phyloP scores from a whole-genome alignment of 2,888 invertebrate genomes.

The Rotaria sp. region DNA sequence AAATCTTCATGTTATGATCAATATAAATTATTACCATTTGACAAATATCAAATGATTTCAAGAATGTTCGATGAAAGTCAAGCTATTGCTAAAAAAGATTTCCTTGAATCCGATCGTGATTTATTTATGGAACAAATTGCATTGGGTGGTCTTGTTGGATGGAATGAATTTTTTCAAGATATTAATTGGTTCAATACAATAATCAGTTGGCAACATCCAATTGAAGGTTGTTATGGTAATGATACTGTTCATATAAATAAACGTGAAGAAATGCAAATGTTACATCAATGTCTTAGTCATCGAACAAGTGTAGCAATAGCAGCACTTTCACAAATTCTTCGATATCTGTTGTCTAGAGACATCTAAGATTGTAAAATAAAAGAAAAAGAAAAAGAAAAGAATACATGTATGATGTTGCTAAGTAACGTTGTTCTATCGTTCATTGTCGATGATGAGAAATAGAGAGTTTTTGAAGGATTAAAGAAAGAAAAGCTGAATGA shows the following conservation, averaged over 20 bases:
- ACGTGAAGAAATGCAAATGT: slow-evolving; percentile 24
- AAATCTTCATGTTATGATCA: not conserved
- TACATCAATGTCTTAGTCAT: not conserved
- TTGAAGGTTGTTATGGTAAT: not conserved
- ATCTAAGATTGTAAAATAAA: not conserved
- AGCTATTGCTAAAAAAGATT: not conserved
- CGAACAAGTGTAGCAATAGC: slow-evolving; percentile 29
- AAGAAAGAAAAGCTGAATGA: not conserved
- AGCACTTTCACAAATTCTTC: slow-evolving; percentile 8
- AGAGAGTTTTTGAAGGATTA: not conserved
- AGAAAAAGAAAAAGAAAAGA: not conserved
- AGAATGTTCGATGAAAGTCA: not conserved
- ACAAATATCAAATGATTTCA: not conserved
- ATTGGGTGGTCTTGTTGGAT: not conserved
- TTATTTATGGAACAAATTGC: slow-evolving; percentile 20
- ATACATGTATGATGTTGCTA: not conserved
- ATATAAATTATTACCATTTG: not conserved
- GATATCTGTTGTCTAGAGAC: slow-evolving; percentile 23
- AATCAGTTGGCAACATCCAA: not conserved
- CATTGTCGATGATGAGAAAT: not conserved
- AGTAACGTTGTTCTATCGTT: not conserved
- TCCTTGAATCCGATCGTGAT: not conserved
- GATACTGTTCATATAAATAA: not conserved
- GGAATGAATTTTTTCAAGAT: not conserved
- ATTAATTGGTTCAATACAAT: not conserved